Percentiles rank a stretch among this genome's conserved stretches.
Evolutionary conservation across 2,888 invertebrate species (phyloP).

Genomic region (Agonopterix arenella): DNA sequence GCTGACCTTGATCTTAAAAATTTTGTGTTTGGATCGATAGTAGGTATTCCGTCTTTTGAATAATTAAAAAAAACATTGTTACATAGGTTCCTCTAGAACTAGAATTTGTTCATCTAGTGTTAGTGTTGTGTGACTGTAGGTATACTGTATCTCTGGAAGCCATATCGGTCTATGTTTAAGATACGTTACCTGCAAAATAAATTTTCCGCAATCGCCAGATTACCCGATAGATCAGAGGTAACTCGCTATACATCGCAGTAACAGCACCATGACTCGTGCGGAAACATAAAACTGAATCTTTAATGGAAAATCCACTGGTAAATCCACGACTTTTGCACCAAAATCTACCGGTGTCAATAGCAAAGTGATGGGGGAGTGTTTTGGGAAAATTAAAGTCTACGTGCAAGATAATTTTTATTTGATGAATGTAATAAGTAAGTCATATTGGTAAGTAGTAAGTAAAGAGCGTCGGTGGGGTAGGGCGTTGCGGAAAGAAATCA

Average conservation of each 20-base stretch:
- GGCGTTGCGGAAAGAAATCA: too few relatives aligned
- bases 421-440: too few relatives aligned
- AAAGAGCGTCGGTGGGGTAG: too few relatives aligned
- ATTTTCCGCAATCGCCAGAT: slow-evolving; percentile 47
- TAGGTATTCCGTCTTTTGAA: too few relatives aligned
- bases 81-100: too few relatives aligned
- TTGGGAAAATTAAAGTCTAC: too few relatives aligned
- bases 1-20: too few relatives aligned
- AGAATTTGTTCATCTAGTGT: too few relatives aligned
- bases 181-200: neutral
- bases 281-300: slow-evolving; percentile 56
- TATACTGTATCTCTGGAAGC: neutral
- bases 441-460: too few relatives aligned
- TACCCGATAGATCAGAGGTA: slow-evolving; percentile 56
- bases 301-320: slow-evolving; percentile 33
- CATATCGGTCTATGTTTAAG: neutral
- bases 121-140: too few relatives aligned
- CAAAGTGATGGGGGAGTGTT: neutral
- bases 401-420: slow-evolving; percentile 7
- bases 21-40: too few relatives aligned
- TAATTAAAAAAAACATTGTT: too few relatives aligned
- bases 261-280: slow-evolving; percentile 49
- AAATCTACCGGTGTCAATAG: slow-evolving; percentile 19
- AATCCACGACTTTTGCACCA: slow-evolving; percentile 21
- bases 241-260: slow-evolving; percentile 49